Base-by-base conservation (phyloP, 1,140 invertebrate genomes). In the Kradibia gibbosae region DNA sequence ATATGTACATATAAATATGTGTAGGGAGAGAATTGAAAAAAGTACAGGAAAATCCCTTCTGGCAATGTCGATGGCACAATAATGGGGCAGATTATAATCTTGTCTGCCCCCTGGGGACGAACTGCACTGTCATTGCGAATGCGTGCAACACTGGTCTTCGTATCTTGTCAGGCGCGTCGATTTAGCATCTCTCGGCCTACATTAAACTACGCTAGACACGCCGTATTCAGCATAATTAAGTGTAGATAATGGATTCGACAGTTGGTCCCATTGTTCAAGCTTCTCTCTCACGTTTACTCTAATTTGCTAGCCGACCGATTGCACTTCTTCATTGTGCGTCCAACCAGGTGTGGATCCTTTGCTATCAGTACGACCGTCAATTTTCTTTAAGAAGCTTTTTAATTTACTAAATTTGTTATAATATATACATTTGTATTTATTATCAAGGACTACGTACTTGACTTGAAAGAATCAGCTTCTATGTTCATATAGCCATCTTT, bases 81-180 rank as follows among this genome's bases (percentile, higher is more conserved):
- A 91, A 91, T 91, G 90, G 90, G 76, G 85, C 90, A 91, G 90
- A 91, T 91, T 91, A 91, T 91, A 91, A 91, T 91, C 90, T 91
- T 88, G 90, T 91, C 90, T 91, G 90, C 90, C 90, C 89, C 90
- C 90, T 83, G 86, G 88, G 88, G 62, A 75, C 65, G 74, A 65
- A 42, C 74, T 75, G 82, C 65, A 53, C 79, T 80, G 84, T 70
- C 83, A 78, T 55, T 73, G 83, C 82, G 76, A 83, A 15, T 55
- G 60, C 72, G 75, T 55, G 71, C 28, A 48, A 42, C 25, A 80
- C 42, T 55, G 31, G 70, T 65, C 82, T 53, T 80, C 31, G 83
- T 89, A 89, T 89, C 88, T 90, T 88, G 87, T 90, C 87, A 86
- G 81, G 83, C 84, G 86, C 85, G 86, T 78, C 82, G 62, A 67